Evolutionary conservation across 1,140 invertebrate genomes (phyloP).

Genomic region (Schmidtea mediterranea): DNA sequence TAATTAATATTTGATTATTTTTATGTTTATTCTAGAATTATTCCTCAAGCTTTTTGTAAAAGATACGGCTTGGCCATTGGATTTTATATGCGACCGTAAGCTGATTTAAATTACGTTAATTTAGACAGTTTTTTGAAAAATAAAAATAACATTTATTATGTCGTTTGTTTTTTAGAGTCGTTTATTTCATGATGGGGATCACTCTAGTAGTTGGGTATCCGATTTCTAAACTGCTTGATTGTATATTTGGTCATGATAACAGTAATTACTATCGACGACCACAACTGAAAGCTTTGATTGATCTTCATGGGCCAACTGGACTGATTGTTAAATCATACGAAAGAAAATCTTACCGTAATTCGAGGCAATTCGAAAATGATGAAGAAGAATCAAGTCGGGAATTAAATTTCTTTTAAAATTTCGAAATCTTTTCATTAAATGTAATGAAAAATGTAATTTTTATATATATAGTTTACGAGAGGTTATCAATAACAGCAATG

Average conservation of each 20-base stretch:
- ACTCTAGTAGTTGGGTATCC: constrained; percentile 20
- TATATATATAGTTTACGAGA: background rate
- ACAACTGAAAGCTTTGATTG: constrained; percentile 15
- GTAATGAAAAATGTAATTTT: no score
- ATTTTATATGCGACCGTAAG: constrained; percentile 18
- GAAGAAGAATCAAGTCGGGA: no score
- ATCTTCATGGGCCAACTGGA: constrained; percentile 12
- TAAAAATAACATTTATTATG: no score
- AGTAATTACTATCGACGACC: constrained; percentile 16
- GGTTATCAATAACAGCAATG: background rate
- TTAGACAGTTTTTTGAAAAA: background rate
- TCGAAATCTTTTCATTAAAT: no score
- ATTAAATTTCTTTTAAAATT: no score
- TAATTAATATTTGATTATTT: constrained; percentile 7
- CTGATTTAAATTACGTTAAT: constrained; percentile 7
- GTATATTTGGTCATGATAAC: constrained; percentile 16
- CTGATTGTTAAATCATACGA: constrained; percentile 3
- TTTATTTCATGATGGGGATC: constrained; percentile 19
- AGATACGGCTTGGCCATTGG: constrained; percentile 20
- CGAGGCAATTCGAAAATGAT: no score
- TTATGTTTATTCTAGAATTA: constrained; percentile 10
- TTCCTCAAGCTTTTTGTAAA: constrained; percentile 17
- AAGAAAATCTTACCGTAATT: no score
- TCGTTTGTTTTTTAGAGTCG: constrained; percentile 15
- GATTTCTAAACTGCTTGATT: constrained; percentile 20